phyloP scores from a whole-genome alignment of 2,888 invertebrate species.

The Venustoraphidia nigricollis region DNA sequence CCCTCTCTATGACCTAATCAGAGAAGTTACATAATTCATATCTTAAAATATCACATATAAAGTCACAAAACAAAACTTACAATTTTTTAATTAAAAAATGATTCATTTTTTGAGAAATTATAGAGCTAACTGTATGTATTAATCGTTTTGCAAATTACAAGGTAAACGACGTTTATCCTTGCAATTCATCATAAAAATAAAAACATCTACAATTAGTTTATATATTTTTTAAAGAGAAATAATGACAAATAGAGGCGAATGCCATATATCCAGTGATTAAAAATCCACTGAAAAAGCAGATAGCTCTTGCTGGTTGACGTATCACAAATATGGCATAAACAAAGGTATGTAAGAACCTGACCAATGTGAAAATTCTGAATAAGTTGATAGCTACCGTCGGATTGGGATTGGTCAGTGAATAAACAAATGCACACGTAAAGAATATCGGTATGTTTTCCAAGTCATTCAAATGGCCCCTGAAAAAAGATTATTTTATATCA shows the following conservation, averaged over 20 bases:
- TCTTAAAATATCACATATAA: too few species aligned
- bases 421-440: slow-evolving; percentile 40
- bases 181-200: too few species aligned
- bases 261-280: slow-evolving; percentile 17
- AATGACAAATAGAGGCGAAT: slow-evolving; percentile 8
- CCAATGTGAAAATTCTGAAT: slow-evolving; percentile 38
- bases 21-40: too few species aligned
- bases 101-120: too few species aligned
- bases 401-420: slow-evolving; percentile 41
- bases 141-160: too few species aligned
- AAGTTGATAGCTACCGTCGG: slow-evolving; percentile 31
- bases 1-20: too few species aligned
- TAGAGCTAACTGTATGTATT: too few species aligned
- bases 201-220: background rate
- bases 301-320: slow-evolving; percentile 33
- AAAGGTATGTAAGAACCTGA: slow-evolving; percentile 43
- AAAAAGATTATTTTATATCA: slow-evolving; percentile 14
- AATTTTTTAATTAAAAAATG: too few species aligned
- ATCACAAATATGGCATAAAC: slow-evolving; percentile 44
- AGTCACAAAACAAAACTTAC: too few species aligned
- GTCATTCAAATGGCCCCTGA: slow-evolving; percentile 54
- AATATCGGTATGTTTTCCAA: slow-evolving; percentile 55
- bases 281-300: slow-evolving; percentile 16
- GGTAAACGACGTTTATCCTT: too few species aligned
- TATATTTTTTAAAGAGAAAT: background rate